Conservation (phyloP, 2,888 invertebrate species). For the Callinectes sapidus region DNA sequence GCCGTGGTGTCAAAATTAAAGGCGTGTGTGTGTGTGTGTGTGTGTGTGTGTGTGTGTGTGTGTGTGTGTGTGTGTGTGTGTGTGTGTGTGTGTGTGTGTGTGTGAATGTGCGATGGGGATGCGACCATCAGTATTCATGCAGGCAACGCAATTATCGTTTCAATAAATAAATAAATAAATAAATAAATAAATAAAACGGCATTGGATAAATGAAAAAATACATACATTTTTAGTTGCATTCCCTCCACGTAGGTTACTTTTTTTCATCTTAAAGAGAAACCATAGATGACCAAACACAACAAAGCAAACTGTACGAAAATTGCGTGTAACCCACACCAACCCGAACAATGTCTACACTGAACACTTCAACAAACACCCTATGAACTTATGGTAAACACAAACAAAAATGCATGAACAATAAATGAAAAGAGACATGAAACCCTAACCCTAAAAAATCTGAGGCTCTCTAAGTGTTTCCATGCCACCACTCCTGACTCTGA, state of each 20-base stretch:
- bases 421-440: neutral
- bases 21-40: neutral
- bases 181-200: too few relatives aligned
- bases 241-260: too few relatives aligned
- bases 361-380: too few relatives aligned
- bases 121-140: too few relatives aligned
- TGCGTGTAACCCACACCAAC: neutral
- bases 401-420: neutral
- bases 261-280: neutral
- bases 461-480: neutral
- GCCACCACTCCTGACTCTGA: neutral
- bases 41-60: too few relatives aligned
- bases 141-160: too few relatives aligned
- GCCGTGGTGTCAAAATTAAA: neutral
- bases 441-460: neutral
- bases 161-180: too few relatives aligned
- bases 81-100: neutral
- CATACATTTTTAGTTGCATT: too few relatives aligned
- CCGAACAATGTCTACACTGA: neutral
- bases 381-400: neutral
- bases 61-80: too few relatives aligned
- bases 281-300: neutral
- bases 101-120: neutral
- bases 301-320: neutral
- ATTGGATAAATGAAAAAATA: too few relatives aligned